phyloP scores from a whole-genome alignment of 2,113 vertebrate genomes.

The Seriola aureovittata region DNA sequence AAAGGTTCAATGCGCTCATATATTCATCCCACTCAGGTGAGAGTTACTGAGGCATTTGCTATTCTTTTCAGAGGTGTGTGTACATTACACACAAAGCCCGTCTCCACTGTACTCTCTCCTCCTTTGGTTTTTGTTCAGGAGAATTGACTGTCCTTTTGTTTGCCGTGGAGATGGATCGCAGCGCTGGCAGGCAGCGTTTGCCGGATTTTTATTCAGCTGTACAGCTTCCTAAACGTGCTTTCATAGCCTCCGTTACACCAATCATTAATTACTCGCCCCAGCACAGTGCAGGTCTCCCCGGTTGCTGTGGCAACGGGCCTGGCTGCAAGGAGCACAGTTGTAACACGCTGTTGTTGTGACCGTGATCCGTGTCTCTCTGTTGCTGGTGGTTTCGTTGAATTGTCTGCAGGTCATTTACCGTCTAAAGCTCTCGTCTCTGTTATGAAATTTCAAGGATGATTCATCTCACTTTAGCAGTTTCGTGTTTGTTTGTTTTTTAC shows the following conservation, averaged over 20 bases:
- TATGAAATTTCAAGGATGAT: conserved; percentile 1
- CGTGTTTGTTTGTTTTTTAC: neutral
- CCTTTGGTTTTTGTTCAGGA: conserved; percentile 68
- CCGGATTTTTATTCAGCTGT: conserved; percentile 65
- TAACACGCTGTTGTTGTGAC: conserved; percentile 45
- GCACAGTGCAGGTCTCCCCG: conserved; percentile 43
- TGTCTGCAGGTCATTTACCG: conserved; percentile 13
- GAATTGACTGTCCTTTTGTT: conserved; percentile 80
- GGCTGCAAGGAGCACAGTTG: conserved; percentile 30
- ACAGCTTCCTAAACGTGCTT: conserved; percentile 78
- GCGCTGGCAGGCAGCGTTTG: conserved; percentile 67
- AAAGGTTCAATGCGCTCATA: conserved; percentile 2
- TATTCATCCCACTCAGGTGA: neutral
- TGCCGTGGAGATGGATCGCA: conserved; percentile 68
- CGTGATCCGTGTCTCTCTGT: conserved; percentile 8
- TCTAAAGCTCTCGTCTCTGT: neutral
- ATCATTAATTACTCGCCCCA: conserved; percentile 76
- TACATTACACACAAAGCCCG: conserved; percentile 37
- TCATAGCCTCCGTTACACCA: conserved; percentile 73
- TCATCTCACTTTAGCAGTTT: neutral
- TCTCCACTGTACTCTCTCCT: conserved; percentile 49
- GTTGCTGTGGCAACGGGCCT: conserved; percentile 70
- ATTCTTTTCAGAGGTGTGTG: conserved; percentile 16
- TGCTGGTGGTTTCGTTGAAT: conserved; percentile 2
- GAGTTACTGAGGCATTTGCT: neutral